Evolutionary conservation across 1,140 invertebrate species (phyloP), one percentile per base, ranked within the genome.

Genomic region (Drusus annulatus): DNA sequence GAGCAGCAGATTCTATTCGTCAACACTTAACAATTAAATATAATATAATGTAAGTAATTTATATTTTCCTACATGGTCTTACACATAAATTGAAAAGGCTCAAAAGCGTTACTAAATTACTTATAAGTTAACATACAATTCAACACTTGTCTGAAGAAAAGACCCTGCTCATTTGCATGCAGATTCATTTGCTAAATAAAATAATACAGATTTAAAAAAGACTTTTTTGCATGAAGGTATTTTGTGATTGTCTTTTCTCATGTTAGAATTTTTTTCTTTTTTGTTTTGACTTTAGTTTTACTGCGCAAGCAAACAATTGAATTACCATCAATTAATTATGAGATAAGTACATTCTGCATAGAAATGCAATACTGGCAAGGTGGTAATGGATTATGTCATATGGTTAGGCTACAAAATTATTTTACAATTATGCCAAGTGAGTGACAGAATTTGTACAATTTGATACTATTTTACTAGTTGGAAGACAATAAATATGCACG

Each of bases 21-120:
- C 82, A 83, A 83, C 82, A 83, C 76, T 80, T 83, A 78, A 82
- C 74, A 78, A 71, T 58, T 73, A 71, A 76, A 77, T 77, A 65
- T 63, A 36, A 69, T 75, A 75, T 56, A 58, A 28, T 75, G 15
- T 75, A 79, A n/a, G 31, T 73, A 50, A 45, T 63, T 80, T 62
- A 25, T 79, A 28, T 75, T 56, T 36, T 56, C 25, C 23, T 58
- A 56, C 45, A 71, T 51, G 68, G 31, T 21, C 45, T 71, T 17
- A 56, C 16, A 74, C 25, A 52, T 23, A 74, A 56, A 73, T 16
- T 73, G 17, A 54, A 58, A 74, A 75, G 71, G 71, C 52, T 75
- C 54, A 56, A 68, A 71, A 75, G 71, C 71, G 25, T 75, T 58
- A 28, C 71, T 75, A 75, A 65, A 65, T 65, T 63, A 23, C 23